Evolutionary conservation across 2,797 vertebrate species (phyloP), one percentile per base, ranked within the genome.

Genomic region (Hemibagrus guttatus): DNA sequence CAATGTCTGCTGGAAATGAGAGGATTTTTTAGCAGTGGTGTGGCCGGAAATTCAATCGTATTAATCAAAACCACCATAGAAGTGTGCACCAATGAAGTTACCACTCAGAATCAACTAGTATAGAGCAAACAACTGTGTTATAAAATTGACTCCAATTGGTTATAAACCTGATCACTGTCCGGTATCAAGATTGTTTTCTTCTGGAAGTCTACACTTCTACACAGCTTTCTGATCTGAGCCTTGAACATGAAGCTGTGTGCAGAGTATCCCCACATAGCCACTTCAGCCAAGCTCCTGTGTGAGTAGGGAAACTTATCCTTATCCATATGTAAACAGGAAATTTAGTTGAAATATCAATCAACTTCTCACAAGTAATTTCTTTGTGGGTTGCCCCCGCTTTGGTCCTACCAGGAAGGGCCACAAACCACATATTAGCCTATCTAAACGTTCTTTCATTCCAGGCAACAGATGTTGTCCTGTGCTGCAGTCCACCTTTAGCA

Each of bases 251-350:
- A 54, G 17, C 31, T 39, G 76, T 59, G 23, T 39, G 31, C 76
- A 81, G 63, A 84, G 54, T 64, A 76, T 39, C 49, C 17, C 71
- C n/a, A 39, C 72, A 74, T 78, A 79, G 16, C 63, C 49, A 71
- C 42, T 75, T 81, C 84, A 90, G 93, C 94, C 95, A 93, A 21
- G 87, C 75, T 63, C 87, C 82, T 56, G 46, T 83, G 88, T 84
- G 85, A 88, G 78, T 92, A 91, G 91, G 84, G 88, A 75, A 92
- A 91, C 91, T 93, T 92, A 92, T 80, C 79, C 87, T 90, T 92
- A 93, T 87, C 89, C 94, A 92, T 90, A 87, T 94, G 93, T 89
- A 89, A 92, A 92, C 89, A 92, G 93, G 91, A 95, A 83, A 91
- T 90, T 88, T 86, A 84, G 72, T 87, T 87, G 88, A 91, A 93